A percentile compares a stretch with the other conserved stretches of the same genome.
Conservation (phyloP, 2,888 invertebrate species). For the Pegoplata infirma region DNA sequence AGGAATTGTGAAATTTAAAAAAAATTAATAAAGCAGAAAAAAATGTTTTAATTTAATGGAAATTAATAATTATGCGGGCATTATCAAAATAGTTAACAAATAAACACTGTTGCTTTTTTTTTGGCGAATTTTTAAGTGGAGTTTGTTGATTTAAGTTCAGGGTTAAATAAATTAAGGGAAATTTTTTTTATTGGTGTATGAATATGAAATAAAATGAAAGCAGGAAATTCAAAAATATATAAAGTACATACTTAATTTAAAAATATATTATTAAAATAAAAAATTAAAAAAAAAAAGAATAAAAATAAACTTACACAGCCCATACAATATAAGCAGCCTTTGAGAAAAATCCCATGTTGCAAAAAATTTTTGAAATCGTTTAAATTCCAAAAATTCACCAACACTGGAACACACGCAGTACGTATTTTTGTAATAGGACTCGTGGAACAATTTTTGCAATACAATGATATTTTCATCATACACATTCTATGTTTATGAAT, state of each 20-base stretch:
- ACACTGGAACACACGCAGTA: conserved; percentile 5
- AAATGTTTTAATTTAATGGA: conserved; percentile 14
- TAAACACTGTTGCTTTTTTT: background rate
- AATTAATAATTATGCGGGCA: conserved; percentile 40
- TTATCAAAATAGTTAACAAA: background rate
- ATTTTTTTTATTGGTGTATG: background rate
- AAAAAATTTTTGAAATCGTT: conserved; percentile 35
- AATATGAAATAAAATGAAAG: conserved; percentile 20
- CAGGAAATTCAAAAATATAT: conserved; percentile 7
- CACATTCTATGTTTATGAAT: conserved; percentile 44
- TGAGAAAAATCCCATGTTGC: conserved; percentile 85
- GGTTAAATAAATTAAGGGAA: conserved; percentile 24
- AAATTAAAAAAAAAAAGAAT: background rate
- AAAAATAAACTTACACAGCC: conserved; percentile 85
- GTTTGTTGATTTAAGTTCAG: conserved; percentile 25
- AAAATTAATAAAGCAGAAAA: conserved; percentile 12
- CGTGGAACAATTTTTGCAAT: conserved; percentile 27
- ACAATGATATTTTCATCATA: conserved; percentile 33
- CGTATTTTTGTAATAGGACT: conserved; percentile 21
- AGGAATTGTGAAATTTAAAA: background rate
- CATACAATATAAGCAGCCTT: conserved; percentile 88
- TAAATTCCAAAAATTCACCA: conserved; percentile 39
- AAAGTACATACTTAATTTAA: background rate
- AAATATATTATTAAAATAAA: background rate
- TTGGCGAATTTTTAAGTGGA: conserved; percentile 17